phyloP scores from a whole-genome alignment of 1,140 invertebrate genomes.

The Panulirus ornatus region DNA sequence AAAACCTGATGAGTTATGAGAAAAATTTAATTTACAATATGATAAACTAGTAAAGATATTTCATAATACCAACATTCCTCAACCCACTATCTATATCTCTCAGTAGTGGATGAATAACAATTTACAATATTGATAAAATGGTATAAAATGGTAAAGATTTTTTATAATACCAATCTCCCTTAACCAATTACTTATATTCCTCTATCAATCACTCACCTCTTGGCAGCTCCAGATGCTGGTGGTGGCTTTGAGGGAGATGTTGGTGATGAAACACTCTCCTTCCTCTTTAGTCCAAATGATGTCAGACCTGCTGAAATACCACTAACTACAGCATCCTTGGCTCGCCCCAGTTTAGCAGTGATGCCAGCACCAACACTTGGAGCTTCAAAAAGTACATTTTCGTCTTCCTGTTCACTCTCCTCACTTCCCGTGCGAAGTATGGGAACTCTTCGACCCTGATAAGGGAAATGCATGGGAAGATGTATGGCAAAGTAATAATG shows the following conservation, averaged over 20 bases:
- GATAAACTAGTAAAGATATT: too few relatives aligned
- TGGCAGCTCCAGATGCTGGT: constrained; percentile 7
- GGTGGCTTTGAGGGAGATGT: constrained; percentile 37
- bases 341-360: constrained; percentile 60
- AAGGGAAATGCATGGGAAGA: too few relatives aligned
- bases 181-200: too few relatives aligned
- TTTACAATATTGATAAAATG: too few relatives aligned
- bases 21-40: too few relatives aligned
- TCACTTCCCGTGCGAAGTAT: constrained; percentile 66
- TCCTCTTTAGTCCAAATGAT: constrained; percentile 54
- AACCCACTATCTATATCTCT: too few relatives aligned
- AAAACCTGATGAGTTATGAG: too few relatives aligned
- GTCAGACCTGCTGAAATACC: constrained; percentile 60
- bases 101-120: too few relatives aligned
- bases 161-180: too few relatives aligned
- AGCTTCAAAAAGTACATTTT: constrained; percentile 59
- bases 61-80: too few relatives aligned
- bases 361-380: constrained; percentile 54
- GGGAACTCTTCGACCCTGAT: constrained; percentile 53
- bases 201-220: constrained; percentile 47
- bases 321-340: constrained; percentile 63
- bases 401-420: constrained; percentile 62
- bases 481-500: too few relatives aligned
- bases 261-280: constrained; percentile 55
- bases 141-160: too few relatives aligned